These are phyloP conservation scores for Natrix natrix DNA, from an alignment of 2,797 vertebrate genomes.

Conservation along the genomic window DNA sequence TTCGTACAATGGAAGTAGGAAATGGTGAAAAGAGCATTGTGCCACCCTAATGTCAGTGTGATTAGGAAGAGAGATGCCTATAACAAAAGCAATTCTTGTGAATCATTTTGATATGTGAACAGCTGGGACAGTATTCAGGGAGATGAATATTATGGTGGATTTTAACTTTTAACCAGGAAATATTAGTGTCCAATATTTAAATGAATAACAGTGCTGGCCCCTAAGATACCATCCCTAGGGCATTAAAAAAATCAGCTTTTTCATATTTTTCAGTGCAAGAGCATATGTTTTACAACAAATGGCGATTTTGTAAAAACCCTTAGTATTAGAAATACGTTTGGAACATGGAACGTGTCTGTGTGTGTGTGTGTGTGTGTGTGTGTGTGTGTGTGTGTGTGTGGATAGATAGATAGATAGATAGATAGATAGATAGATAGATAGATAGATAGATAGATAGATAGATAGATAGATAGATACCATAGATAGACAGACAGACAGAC, in stretches of 20 bases:
- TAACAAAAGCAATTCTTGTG: not conserved
- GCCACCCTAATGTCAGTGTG: not conserved
- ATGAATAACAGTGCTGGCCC: not conserved
- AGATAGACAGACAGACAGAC: no score
- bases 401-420: no score
- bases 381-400: no score
- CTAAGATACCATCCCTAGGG: not conserved
- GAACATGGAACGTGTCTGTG: not conserved
- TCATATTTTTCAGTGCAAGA: not conserved
- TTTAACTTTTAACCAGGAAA: not conserved
- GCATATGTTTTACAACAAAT: not conserved
- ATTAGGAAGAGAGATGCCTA: not conserved
- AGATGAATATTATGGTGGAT: not conserved
- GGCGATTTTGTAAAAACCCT: not conserved
- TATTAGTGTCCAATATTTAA: not conserved
- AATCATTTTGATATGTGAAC: not conserved
- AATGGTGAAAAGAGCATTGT: not conserved
- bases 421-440: no score
- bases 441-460: no score
- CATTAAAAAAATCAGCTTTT: not conserved
- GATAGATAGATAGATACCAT: no score
- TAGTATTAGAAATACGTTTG: not conserved
- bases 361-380: no score
- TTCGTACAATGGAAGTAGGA: not conserved
- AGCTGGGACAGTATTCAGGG: not conserved